Conservation (phyloP, 2,113 vertebrate species). For the Uria lomvia region DNA sequence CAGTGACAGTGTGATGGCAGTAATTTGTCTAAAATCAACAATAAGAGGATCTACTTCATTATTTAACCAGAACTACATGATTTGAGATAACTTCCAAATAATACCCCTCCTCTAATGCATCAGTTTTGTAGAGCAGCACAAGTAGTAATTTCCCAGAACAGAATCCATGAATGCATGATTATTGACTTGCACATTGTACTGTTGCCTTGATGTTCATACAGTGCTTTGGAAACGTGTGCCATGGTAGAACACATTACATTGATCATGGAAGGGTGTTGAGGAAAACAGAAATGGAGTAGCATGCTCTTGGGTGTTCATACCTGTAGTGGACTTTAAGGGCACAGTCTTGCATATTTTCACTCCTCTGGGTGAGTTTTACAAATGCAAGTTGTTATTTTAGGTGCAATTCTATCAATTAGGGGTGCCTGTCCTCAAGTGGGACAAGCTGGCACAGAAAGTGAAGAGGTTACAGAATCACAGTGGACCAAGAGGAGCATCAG, state of each 20-base stretch:
- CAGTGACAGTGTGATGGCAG: neutral
- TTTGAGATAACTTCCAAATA: neutral
- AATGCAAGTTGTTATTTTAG: neutral
- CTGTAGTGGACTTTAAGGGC: neutral
- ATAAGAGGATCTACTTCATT: neutral
- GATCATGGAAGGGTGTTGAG: neutral
- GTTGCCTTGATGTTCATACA: neutral
- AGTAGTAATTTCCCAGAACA: neutral
- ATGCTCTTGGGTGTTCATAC: neutral
- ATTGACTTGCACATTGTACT: neutral
- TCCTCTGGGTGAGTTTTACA: neutral
- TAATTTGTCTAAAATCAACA: neutral
- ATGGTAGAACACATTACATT: neutral
- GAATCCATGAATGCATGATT: neutral
- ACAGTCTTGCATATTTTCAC: neutral
- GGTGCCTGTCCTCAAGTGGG: neutral
- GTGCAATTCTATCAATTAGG: neutral
- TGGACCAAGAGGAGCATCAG: neutral
- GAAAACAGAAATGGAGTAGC: neutral
- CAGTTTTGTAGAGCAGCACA: neutral
- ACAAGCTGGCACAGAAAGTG: neutral
- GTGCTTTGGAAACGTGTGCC: neutral
- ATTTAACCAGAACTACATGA: neutral
- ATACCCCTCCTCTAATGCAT: neutral
- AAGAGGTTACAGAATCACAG: neutral